Percentiles rank a stretch among this genome's conserved stretches.
Conservation (phyloP, 2,888 invertebrate species). For the Callyntrura sp. region DNA sequence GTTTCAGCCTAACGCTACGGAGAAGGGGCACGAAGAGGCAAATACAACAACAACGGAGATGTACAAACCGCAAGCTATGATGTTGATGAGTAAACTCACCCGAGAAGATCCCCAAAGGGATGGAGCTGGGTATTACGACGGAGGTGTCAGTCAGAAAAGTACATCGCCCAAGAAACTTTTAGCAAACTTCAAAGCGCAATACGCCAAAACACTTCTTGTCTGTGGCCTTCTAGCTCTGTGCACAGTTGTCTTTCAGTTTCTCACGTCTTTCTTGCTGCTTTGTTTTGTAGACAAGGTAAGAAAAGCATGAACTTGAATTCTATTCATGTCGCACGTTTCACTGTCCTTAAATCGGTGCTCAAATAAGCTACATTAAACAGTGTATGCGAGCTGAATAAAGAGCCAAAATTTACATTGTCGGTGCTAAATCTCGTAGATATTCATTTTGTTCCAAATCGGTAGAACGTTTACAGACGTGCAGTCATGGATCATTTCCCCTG, state of each 20-base stretch:
- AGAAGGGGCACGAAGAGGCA: constrained; percentile 11
- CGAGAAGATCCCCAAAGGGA: constrained; percentile 67
- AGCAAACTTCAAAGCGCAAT: constrained; percentile 65
- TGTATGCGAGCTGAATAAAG: no score
- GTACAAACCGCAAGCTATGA: constrained; percentile 53
- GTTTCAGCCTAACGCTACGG: background rate
- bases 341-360: background rate
- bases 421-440: background rate
- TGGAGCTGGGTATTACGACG: constrained; percentile 20
- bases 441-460: background rate
- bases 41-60: constrained; percentile 16
- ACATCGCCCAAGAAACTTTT: constrained; percentile 41
- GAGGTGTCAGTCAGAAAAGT: constrained; percentile 41
- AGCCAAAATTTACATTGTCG: background rate
- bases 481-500: background rate
- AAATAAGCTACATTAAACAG: background rate
- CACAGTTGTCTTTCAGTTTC: constrained; percentile 81
- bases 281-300: constrained; percentile 80
- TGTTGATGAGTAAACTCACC: constrained; percentile 58
- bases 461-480: background rate
- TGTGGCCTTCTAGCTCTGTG: constrained; percentile 79
- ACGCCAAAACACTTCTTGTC: constrained; percentile 78
- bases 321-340: constrained; percentile 39
- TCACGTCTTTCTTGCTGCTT: constrained; percentile 78
- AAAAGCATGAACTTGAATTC: constrained; percentile 19